These are phyloP conservation scores for Rattus rattus DNA, from an alignment of 2,113 vertebrate genomes.

Conservation along the genomic window DNA sequence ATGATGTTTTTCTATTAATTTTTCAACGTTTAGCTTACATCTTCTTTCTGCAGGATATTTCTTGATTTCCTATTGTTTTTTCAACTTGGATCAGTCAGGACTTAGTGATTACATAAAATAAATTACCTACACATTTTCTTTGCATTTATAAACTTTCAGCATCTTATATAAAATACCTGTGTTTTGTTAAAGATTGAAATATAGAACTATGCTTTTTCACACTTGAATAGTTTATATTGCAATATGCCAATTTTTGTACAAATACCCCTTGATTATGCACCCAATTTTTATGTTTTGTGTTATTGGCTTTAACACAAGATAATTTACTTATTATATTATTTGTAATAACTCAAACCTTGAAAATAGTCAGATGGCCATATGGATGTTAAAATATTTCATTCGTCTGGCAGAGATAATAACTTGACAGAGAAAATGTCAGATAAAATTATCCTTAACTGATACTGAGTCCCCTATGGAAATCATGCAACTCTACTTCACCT, in stretches of 20 bases:
- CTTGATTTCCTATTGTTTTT: background rate
- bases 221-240: background rate
- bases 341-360: slow-evolving; percentile 53
- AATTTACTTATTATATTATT: slow-evolving; percentile 54
- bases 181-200: background rate
- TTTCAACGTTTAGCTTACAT: slow-evolving; percentile 18
- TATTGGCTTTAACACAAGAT: slow-evolving; percentile 56
- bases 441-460: slow-evolving; percentile 70
- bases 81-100: background rate
- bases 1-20: background rate
- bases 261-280: slow-evolving; percentile 19
- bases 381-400: slow-evolving; percentile 72
- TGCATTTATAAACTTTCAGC: background rate
- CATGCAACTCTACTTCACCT: background rate
- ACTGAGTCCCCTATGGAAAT: slow-evolving; percentile 50
- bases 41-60: background rate
- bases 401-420: slow-evolving; percentile 59
- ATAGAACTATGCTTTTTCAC: background rate
- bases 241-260: slow-evolving; percentile 23
- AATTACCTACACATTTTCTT: background rate
- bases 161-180: background rate
- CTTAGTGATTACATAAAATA: slow-evolving; percentile 9
- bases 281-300: slow-evolving; percentile 26
- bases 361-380: slow-evolving; percentile 55
- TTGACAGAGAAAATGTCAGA: slow-evolving; percentile 72